Evolutionary conservation across 2,797 vertebrate genomes (phyloP).

Genomic region (Erethizon dorsatum): DNA sequence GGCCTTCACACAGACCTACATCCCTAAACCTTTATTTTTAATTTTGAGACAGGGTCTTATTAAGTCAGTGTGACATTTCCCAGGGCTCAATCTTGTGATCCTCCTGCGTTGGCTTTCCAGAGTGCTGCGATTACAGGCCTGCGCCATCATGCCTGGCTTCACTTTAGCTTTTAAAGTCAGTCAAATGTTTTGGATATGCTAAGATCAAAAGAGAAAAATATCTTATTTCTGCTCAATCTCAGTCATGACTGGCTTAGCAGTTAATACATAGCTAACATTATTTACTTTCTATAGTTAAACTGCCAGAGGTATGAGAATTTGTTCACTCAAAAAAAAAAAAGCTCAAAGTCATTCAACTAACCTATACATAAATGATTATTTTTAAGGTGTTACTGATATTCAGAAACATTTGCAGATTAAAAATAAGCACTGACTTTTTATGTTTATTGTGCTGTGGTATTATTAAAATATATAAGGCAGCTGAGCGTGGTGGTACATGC

Average conservation of each 20-base stretch:
- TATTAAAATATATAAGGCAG: conserved; percentile 36
- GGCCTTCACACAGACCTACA: not conserved
- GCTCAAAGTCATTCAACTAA: not conserved
- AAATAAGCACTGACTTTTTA: conserved; percentile 55
- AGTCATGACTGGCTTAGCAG: not conserved
- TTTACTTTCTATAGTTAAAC: conserved; percentile 51
- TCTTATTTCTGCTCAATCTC: conserved; percentile 37
- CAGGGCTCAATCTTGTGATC: not conserved
- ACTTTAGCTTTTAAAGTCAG: not conserved
- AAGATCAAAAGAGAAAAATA: conserved; percentile 22
- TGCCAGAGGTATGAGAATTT: conserved; percentile 36
- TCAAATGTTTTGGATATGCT: conserved; percentile 62
- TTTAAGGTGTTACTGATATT: conserved; percentile 13
- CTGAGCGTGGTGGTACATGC: not conserved
- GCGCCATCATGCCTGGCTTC: not conserved
- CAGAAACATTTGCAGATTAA: conserved; percentile 40
- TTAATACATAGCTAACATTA: conserved; percentile 25
- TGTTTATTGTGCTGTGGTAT: conserved; percentile 38
- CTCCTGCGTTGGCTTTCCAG: not conserved
- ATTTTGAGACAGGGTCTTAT: not conserved
- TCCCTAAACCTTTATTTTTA: not conserved
- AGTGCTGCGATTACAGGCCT: not conserved
- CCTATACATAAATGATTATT: conserved; percentile 22
- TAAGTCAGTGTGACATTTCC: not conserved
- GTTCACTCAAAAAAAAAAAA: conserved; percentile 56